Base-by-base conservation (phyloP, 2,888 invertebrate genomes). In the Odontomyia ornata region DNA sequence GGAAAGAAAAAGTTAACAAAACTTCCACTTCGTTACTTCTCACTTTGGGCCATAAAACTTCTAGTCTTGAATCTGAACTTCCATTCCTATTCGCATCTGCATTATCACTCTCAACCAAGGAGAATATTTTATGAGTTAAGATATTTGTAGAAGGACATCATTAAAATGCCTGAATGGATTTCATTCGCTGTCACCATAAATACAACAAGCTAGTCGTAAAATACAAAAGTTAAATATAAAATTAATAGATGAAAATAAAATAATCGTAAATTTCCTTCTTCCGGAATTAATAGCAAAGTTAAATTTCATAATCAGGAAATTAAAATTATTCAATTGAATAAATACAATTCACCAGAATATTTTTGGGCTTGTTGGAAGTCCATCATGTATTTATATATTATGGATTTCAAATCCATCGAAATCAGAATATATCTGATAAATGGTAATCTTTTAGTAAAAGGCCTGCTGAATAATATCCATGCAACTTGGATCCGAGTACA, bases 161-260 rank as follows among this genome's bases (percentile, higher is more conserved):
- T 71, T 71, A 71, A 67, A 71, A 71, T 47, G 71, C 25, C 27
- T 71, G 71, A 71, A 71, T 71, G 47, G 71, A 52, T 71, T 71
- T 52, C 71, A 71, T 71, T 52, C 18, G 71, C 27, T 28, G 71
- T 9, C 9, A 47, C 27, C 71, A 71, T 71, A 71, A 71, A 71
- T 52, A 46, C 23, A 18, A 43, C 2, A 43, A 43, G 60, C 18
- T 25, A 4, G 25, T 60, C 60, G 23, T 60, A 60, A 60, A 60
- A 52, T 7, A 15, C 52, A 18, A 52, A 18, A 52, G 1, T 1
- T 15, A 15, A 52, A 15, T 18, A 52, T 5, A 18, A 52, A 18
- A 5, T 18, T 7, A 52, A 52, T 52, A 52, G 15, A 52, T 52
- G 52, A 18, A 15, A 18, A 52, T 52, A 18, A 52, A 52, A 52